Evolutionary conservation across 2,113 vertebrate genomes (phyloP), one percentile per base, ranked within the genome.

Genomic region (Sciurus niger): DNA sequence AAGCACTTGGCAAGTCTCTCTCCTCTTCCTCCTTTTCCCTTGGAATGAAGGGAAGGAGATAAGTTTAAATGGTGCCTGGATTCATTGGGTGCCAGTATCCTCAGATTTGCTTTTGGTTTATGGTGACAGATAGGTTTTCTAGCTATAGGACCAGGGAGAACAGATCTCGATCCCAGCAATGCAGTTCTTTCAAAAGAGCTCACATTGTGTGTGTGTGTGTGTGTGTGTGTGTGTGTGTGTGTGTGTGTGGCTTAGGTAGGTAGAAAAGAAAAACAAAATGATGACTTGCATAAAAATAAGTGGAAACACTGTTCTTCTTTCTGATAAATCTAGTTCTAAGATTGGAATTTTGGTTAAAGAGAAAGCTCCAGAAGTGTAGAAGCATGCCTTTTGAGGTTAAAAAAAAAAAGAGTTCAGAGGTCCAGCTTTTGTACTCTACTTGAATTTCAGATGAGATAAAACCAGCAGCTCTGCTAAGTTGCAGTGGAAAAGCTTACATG

Each of bases 391-490:
- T 68, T 30, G 48, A 67, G 78, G 68, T 65, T n/a, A 63, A 63
- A 63, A 25, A 28, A 63, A 63, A 63, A 8, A 80, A 53, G 73
- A 70, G 80, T 96, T 97, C 87, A 95, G 90, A 93, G 95, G 88
- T 63, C 93, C 92, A 89, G 85, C 84, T 96, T 92, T 91, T 93
- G 95, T 97, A 84, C 46, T 13, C 82, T 40, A 73, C 91, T 97
- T 97, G 97, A 97, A 98, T 98, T 98, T 98, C 97, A 98, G 96
- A 98, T 98, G 97, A 98, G 97, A 96, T 95, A 83, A 98, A 98
- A 95, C 86, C 96, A 96, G 96, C 93, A 95, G 95, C 95, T 97
- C 86, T 65, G 76, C 91, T 53, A 88, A 96, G 97, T 93, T 96
- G 89, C 90, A 89, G 96, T 96, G 97, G 82, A 94, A 96, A 98